Percentiles rank a stretch among this genome's conserved stretches.
These are phyloP conservation scores for Sebastes wilsoni DNA, from an alignment of 2,797 vertebrate genomes.

Conservation along the genomic window DNA sequence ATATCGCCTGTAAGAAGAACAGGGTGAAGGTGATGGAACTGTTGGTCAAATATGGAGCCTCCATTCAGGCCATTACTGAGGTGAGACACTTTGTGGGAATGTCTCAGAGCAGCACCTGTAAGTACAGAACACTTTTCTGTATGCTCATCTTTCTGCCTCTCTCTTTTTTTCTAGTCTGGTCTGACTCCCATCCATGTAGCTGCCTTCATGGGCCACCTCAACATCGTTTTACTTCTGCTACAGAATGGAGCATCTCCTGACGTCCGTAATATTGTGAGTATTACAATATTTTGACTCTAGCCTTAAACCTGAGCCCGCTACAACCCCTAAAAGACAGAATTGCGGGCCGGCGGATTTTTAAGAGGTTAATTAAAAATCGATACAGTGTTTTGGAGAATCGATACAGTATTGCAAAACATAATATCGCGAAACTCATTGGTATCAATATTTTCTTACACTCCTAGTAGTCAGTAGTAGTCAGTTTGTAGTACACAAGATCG, in stretches of 20 bases:
- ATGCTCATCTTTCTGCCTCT: not conserved
- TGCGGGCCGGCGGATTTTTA: fast-evolving
- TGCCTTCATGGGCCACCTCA: conserved; percentile 99
- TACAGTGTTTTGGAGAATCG: too few species aligned
- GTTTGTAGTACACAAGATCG: too few species aligned
- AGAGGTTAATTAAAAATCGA: too few species aligned
- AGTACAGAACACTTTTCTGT: not conserved
- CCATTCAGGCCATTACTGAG: conserved; percentile 98
- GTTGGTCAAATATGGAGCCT: conserved; percentile 97
- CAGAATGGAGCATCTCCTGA: conserved; percentile 98
- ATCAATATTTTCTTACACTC: too few species aligned
- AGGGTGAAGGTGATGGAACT: conserved; percentile 99
- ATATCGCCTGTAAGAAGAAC: conserved; percentile 99
- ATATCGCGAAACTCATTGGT: fast-evolving
- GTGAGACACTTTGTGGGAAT: conserved; percentile 74
- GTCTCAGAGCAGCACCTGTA: not conserved
- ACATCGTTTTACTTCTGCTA: conserved; percentile 97
- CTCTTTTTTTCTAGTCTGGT: conserved; percentile 86
- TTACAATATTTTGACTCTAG: too few species aligned
- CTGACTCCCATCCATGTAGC: conserved; percentile 98
- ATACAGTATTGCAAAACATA: too few species aligned
- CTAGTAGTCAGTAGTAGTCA: too few species aligned
- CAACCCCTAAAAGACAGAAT: too few species aligned
- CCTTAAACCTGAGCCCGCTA: too few species aligned
- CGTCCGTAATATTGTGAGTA: conserved; percentile 98